Evolutionary conservation across 2,113 vertebrate species (phyloP), one percentile per base, ranked within the genome.

Genomic region (Elephas maximus): DNA sequence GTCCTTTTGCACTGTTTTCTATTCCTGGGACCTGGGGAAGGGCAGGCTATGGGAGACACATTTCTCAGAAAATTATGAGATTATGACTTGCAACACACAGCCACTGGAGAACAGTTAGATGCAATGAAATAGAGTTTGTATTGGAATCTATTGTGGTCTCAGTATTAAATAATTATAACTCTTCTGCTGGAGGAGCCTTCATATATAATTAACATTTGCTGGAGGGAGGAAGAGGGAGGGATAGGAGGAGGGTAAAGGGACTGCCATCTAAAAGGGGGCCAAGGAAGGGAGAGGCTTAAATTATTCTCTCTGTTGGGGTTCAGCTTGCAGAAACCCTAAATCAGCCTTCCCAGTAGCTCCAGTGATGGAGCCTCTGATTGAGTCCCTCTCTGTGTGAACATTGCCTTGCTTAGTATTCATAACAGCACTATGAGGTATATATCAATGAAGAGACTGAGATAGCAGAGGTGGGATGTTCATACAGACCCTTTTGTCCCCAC

Each of bases 81-180:
- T 96, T 60, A 5, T 23, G 44, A 94, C 94, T 98, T 73, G 90
- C 96, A 98, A 97, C 96, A 82, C 97, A 74, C 95, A 97, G 80
- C 84, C 30, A 86, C 73, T 96, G 87, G 78, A 96, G 97, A 53
- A 74, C 48, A 96, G 96, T 96, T 98, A 89, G 97, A 95, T 97
- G 98, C 97, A 93, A 97, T 90, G 97, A 98, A 98, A 98, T 96
- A 96, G 97, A 97, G 96, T 98, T 98, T 98, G 96, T 90, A 95
- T 96, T 93, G 96, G 97, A 98, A 98, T 98, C 98, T 98, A 96
- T 98, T 98, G 98, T 89, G 97, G 98, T 94, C 95, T 93, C 92
- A 98, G 97, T 97, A 98, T 98, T 98, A 98, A 98, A 98, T 98
- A 98, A 98, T 99, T 98, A 98, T 98, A 97, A 97, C 96, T 79